Base-by-base conservation (phyloP, 2,113 vertebrate genomes). In the Aspidoscelis tigris region DNA sequence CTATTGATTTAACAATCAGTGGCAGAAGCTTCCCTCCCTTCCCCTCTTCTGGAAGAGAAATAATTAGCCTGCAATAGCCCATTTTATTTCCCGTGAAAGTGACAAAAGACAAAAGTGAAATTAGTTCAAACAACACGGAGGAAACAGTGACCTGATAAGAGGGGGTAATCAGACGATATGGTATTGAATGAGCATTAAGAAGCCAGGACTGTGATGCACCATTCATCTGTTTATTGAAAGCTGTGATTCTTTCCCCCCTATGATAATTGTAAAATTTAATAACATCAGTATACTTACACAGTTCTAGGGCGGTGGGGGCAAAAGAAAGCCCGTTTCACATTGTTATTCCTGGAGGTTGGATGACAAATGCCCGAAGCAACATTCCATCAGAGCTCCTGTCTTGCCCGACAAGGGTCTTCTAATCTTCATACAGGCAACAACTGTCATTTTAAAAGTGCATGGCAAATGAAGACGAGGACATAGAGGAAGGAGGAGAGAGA, bases 311-410 rank as follows among this genome's bases (percentile, higher is more conserved):
- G 66, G 76, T 7, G 21, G 7, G 16, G 18, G 9, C 76, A 94
- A 92, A 96, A 93, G 84, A 91, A 91, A 92, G 93, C 93, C 95
- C 95, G 95, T 95, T 96, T 95, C 90, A 94, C 96, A 97, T 97
- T 97, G 97, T 97, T 97, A 97, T 96, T 95, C 94, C 95, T 89
- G 95, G 96, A 96, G 98, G 94, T 95, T 97, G 96, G 96, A 95
- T 97, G 96, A 97, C 96, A 96, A 97, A 97, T 0, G 96, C 97
- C 97, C 81, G 89, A 91, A 96, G 96, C 96, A 94, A 94, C 93
- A 95, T 95, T 95, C 95, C 93, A 94, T 97, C 96, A 97, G 98
- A 98, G 95, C 93, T 20, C 87, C 91, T 91, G 95, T 95, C 94
- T 89, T 93, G 93, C 73, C 94, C 93, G 93, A 97, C 83, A 88